phyloP scores from a whole-genome alignment of 2,888 invertebrate genomes.

The Stenolophus ochropezus region DNA sequence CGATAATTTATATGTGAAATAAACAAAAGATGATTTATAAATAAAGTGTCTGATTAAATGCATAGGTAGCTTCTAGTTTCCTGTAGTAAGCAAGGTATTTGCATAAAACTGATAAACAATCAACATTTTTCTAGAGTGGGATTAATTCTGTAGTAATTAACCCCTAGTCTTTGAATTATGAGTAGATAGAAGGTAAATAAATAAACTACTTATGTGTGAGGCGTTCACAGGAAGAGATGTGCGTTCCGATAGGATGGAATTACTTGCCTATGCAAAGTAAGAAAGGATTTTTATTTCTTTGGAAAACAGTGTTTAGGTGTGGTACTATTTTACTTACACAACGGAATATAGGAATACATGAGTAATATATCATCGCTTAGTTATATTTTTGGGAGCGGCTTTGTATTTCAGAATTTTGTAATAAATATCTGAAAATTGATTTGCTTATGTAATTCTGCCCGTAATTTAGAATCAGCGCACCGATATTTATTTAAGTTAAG shows the following conservation, averaged over 20 bases:
- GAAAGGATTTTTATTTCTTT: neutral
- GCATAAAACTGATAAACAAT: constrained; percentile 28
- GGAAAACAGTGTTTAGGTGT: neutral
- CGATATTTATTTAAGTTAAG: no score
- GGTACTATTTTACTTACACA: neutral
- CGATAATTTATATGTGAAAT: no score
- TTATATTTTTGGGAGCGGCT: neutral
- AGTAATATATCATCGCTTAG: neutral
- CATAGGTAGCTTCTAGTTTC: no score
- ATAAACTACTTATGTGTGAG: neutral
- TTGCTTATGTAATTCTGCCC: no score
- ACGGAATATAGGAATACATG: neutral
- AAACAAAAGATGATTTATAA: no score
- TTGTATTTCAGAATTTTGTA: neutral
- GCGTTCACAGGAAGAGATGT: neutral
- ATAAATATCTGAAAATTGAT: no score
- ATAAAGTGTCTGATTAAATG: no score
- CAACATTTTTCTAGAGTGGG: neutral
- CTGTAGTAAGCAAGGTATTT: constrained; percentile 18
- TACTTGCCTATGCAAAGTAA: neutral
- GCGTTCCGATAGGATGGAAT: neutral
- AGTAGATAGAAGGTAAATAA: neutral
- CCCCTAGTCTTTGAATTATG: neutral
- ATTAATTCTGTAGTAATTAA: constrained; percentile 12
- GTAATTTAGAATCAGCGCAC: no score